Base-by-base conservation (phyloP, 2,888 invertebrate genomes). In the Mactromeris polynyma region DNA sequence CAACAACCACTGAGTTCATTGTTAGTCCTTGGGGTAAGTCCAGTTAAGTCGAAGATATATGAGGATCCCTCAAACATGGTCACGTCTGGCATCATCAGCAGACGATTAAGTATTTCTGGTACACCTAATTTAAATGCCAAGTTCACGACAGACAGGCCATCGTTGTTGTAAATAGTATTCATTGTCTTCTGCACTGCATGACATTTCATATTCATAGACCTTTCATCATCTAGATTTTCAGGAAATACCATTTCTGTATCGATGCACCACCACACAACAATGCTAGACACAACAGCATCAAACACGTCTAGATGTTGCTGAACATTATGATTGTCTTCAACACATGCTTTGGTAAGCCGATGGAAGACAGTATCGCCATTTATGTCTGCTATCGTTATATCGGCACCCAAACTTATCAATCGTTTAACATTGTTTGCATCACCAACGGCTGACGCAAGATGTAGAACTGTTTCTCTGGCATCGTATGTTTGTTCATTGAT, bases 291-390 rank as follows among this genome's bases (percentile, higher is more conserved):
- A 19, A 94, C 83, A 1, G 81, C 79, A 26, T 93, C 93, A 69
- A 94, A 90, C 21, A 95, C 91, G n/a, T 92, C 90, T 83, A 96
- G 64, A 84, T 94, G 92, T 11, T 54, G 81, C 7, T 90, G 84
- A 26, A 81, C 88, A 46, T 93, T 91, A 6, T 81, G 83, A 11
- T 89, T 89, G 31, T 94, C 91, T 9, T 85, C 78, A 0, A 92
- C 93, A 0, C 93, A 93, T 31, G 94, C 87, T 40, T 91, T 83
- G 11, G 93, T 93, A 46, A 96, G 86, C 19, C 89, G 86, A 85
- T 96, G 96, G 0, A 96, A 91, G 14, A 94, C 93, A 19, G 95
- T 95, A 89, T 96, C 93, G 2, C 96, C 96, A 1, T 94, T 83
- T 6, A 88, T 54, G 81, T 95, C 94, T 82, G 90, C 90, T 6